Evolutionary conservation across 2,888 invertebrate species (phyloP).

Genomic region (Zonitis immaculata): DNA sequence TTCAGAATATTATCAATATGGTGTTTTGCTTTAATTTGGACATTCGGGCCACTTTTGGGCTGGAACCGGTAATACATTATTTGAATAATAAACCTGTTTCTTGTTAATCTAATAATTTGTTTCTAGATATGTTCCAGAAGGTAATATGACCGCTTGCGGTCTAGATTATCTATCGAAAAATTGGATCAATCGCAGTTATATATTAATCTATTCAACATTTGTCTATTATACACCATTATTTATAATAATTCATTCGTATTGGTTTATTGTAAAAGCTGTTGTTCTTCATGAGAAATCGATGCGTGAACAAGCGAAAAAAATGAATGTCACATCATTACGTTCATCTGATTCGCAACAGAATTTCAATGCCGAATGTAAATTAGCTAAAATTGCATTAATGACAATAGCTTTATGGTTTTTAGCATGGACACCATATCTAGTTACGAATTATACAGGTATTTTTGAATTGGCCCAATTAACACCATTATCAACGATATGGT

Average conservation of each 20-base stretch:
- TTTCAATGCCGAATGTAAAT: constrained; percentile 80
- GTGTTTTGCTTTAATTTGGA: constrained; percentile 73
- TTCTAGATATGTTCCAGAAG: constrained; percentile 82
- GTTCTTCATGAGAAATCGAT: constrained; percentile 79
- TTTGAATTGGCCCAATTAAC: constrained; percentile 69
- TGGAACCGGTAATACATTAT: constrained; percentile 64
- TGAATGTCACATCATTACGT: constrained; percentile 85
- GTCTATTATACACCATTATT: constrained; percentile 73
- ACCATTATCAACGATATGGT: constrained; percentile 82
- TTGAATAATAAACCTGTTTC: too few relatives aligned
- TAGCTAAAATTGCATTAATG: constrained; percentile 86
- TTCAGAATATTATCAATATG: constrained; percentile 75
- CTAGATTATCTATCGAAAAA: constrained; percentile 79
- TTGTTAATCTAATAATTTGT: background rate
- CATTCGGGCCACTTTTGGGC: constrained; percentile 78
- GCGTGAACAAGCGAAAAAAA: constrained; percentile 89
- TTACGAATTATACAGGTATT: constrained; percentile 77
- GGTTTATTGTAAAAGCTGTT: constrained; percentile 82
- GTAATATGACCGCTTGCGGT: constrained; percentile 90
- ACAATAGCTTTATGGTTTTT: constrained; percentile 88
- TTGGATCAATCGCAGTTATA: constrained; percentile 73
- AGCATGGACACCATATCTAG: constrained; percentile 88
- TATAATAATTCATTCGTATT: constrained; percentile 81
- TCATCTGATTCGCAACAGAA: constrained; percentile 72
- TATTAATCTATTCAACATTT: constrained; percentile 70